These are phyloP conservation scores for Agrypnia vestita DNA, from an alignment of 1,140 invertebrate genomes.

Conservation along the genomic window DNA sequence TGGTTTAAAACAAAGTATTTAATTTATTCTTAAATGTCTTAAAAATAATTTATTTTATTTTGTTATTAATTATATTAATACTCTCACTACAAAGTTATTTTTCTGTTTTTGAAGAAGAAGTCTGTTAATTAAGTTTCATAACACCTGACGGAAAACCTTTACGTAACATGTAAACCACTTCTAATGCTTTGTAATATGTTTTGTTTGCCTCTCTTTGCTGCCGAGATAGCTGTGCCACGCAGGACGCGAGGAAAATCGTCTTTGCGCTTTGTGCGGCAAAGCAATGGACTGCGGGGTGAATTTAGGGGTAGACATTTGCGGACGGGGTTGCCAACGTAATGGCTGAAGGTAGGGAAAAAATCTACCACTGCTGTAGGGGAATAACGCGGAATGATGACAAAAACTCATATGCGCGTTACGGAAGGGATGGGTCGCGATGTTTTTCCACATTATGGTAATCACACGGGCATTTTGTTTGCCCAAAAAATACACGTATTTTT, in stretches of 20 bases:
- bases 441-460: slow-evolving; percentile 57
- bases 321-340: slow-evolving; percentile 28
- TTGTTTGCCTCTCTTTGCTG: slow-evolving; percentile 32
- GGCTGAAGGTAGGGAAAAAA: slow-evolving; percentile 33
- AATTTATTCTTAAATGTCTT: too few species aligned
- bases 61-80: too few species aligned
- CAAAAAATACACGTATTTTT: slow-evolving; percentile 22
- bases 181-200: slow-evolving; percentile 4
- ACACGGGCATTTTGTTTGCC: slow-evolving; percentile 49
- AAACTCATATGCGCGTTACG: slow-evolving; percentile 37
- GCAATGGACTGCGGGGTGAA: slow-evolving; percentile 31
- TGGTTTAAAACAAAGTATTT: too few species aligned
- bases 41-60: too few species aligned
- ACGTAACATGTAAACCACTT: too few species aligned
- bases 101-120: too few species aligned
- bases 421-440: slow-evolving; percentile 33
- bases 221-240: slow-evolving; percentile 22
- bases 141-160: too few species aligned
- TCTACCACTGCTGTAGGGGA: slow-evolving; percentile 29
- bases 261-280: slow-evolving; percentile 43
- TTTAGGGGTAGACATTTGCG: slow-evolving; percentile 39
- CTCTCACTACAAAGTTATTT: too few species aligned
- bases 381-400: slow-evolving; percentile 48
- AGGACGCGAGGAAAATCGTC: slow-evolving; percentile 44
- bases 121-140: too few species aligned